Evolutionary conservation across 2,888 invertebrate genomes (phyloP).

Genomic region (Lymantria monacha): DNA sequence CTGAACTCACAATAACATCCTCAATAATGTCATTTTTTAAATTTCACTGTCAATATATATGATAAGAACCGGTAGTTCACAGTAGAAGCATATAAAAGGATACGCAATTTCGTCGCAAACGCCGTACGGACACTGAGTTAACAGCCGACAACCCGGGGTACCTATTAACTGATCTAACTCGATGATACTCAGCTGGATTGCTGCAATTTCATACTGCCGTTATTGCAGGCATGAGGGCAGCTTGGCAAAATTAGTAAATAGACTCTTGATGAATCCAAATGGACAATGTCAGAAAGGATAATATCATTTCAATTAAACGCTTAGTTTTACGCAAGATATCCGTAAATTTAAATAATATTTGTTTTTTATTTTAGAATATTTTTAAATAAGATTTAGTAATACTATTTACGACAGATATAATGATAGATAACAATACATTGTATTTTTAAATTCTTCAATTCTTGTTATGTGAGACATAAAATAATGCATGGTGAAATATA

Average conservation of each 20-base stretch:
- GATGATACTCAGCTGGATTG: conserved; percentile 66
- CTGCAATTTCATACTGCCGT: conserved; percentile 69
- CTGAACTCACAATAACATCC: conserved; percentile 14
- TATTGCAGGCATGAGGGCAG: conserved; percentile 67
- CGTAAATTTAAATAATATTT: too few species aligned
- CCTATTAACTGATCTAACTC: conserved; percentile 62
- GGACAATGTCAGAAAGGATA: conserved; percentile 12
- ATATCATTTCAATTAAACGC: conserved; percentile 2
- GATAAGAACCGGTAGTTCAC: neutral
- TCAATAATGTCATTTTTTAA: conserved; percentile 5
- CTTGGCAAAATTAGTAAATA: conserved; percentile 67
- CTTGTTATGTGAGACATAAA: too few species aligned
- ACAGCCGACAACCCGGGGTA: conserved; percentile 43
- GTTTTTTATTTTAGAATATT: too few species aligned
- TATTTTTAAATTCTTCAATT: too few species aligned
- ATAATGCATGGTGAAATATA: too few species aligned
- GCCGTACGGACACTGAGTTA: conserved; percentile 46
- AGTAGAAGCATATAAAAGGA: conserved; percentile 12
- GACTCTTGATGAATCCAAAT: conserved; percentile 45
- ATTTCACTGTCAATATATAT: neutral
- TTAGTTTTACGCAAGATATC: neutral
- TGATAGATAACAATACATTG: too few species aligned
- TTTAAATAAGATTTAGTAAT: too few species aligned
- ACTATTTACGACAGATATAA: too few species aligned
- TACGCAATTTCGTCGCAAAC: conserved; percentile 46